Base-by-base conservation (phyloP, 2,113 vertebrate genomes). In the Sphaerodactylus townsendi region DNA sequence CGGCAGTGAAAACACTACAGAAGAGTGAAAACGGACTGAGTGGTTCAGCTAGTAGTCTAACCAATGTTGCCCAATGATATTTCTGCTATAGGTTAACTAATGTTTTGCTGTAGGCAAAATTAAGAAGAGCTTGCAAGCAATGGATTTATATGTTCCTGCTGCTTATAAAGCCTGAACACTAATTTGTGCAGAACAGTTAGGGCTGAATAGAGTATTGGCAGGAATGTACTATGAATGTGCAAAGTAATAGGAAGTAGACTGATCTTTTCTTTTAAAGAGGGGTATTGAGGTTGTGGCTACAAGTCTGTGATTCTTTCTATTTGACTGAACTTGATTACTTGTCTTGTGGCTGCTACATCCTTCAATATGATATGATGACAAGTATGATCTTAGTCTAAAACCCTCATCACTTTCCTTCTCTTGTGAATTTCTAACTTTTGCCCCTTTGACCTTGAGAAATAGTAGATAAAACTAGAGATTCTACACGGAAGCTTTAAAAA, bases 1-100 rank as follows among this genome's bases (percentile, higher is more conserved):
- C 95, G 91, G 96, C 97, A 10, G 96, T 98, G 88, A 96, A 93
- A 92, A 97, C 93, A 19, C 94, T 98, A 74, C 97, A 98, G 90
- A 97, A 96, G 80, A 94, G 87, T 87, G 96, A 98, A 93, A 97
- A 97, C 59, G 97, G 95, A 66, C 94, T 97, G 90, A 94, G 93
- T 59, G 94, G 95, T 79, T 97, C 97, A 84, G 91, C 94, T 76
- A 95, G 87, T 92, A 98, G 97, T 83, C 93, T 97, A 72, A 97
- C 96, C 90, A 97, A 95, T 92, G 84, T 95, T 91, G 81, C 94
- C n/a, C 96, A 96, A 82, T 98, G 96, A 92, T 85, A 48, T 70
- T 30, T 80, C 77, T 76, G 82, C 74, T 89, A 3, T 80, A 56
- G 0, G 35, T 90, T 90, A 90, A 89, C 85, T 92, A 84, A 72